phyloP scores from a whole-genome alignment of 2,797 vertebrate genomes.

The Poecilia velifera region DNA sequence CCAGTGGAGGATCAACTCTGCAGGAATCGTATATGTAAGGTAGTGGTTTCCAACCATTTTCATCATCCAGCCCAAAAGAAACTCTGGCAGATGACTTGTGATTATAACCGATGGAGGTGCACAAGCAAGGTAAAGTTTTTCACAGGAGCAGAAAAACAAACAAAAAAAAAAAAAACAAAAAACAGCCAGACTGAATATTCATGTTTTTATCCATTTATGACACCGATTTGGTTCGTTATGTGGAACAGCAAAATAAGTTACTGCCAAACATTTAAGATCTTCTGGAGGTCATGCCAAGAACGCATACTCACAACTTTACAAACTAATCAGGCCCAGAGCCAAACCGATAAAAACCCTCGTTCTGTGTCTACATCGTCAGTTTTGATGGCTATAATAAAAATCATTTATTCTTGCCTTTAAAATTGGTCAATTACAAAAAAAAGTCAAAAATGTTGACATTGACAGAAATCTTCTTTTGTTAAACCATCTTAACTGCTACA shows the following conservation, averaged over 20 bases:
- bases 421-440: too few species aligned
- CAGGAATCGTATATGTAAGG: neutral
- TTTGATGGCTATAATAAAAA: neutral
- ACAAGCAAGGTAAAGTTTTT: neutral
- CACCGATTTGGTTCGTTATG: neutral
- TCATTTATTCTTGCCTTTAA: neutral
- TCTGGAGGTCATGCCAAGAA: neutral
- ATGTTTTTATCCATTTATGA: neutral
- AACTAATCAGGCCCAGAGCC: neutral
- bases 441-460: too few species aligned
- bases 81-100: neutral
- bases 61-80: neutral
- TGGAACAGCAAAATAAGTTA: neutral
- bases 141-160: neutral
- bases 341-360: neutral
- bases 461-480: too few species aligned
- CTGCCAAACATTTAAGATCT: neutral
- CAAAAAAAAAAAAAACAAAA: neutral
- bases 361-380: neutral
- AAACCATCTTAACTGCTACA: neutral
- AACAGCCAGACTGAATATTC: neutral
- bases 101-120: neutral
- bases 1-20: neutral
- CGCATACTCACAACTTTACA: neutral
- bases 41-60: slow-evolving; percentile 1